Evolutionary conservation across 2,888 invertebrate species (phyloP), one percentile per base, ranked within the genome.

Genomic region (Megastigmus dorsalis): DNA sequence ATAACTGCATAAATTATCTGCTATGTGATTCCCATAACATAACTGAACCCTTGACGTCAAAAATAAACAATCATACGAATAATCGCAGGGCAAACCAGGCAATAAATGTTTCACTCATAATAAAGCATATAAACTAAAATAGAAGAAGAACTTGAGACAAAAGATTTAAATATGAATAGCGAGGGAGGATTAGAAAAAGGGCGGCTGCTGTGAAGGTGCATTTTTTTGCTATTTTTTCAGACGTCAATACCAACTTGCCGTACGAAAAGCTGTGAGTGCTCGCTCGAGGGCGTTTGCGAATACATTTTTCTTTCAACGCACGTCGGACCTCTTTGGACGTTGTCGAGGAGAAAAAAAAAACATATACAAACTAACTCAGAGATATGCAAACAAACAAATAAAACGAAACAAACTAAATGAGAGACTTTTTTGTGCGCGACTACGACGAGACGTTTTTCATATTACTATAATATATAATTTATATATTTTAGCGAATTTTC

Each of bases 221-320:
- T 85, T 85, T 82, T 86, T 77, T 86, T 88, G 78, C 82, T 85
- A 79, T 85, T 86, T 88, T 85, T 88, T 90, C 95, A 95, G 95
- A 96, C 91, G 95, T 95, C 90, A 95, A 93, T 91, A 93, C 95
- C 90, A 93, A 94, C 90, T 94, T 94, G 92, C 95, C 95, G 90
- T 96, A 95, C 90, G 95, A 95, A 92, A 95, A 95, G 92, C 94
- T 96, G 91, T 95, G 94, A 94, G 90, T 84, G 84, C 89, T 15
- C 38, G 48, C 76, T 67, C 89, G 89, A 82, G 89, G 65, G 89
- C 90, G 89, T 89, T 89, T 85, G 52, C 83, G 83, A 82, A 75
- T 62, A 62, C 82, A 85, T 87, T 87, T 86, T 88, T 88, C 85
- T 89, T 89, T 88, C 86, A 89, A 88, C 84, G 88, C 87, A 85